Conservation (phyloP, 1,140 invertebrate genomes). For the Diorhabda carinulata region DNA sequence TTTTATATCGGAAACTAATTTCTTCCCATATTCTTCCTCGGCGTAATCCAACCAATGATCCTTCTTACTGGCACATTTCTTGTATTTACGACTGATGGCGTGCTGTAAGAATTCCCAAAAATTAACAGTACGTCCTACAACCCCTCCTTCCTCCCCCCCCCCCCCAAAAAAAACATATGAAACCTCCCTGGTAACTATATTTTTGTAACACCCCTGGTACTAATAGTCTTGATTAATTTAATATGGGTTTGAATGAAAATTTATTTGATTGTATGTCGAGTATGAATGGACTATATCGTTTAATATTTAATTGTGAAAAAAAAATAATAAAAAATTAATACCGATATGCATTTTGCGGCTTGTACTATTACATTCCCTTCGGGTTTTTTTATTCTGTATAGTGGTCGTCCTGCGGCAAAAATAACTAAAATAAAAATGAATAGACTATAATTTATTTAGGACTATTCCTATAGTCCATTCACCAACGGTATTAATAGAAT, state of each 20-base stretch:
- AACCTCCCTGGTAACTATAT: no score
- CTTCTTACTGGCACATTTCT: conserved; percentile 51
- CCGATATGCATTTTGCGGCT: conserved; percentile 72
- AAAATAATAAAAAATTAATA: conserved; percentile 44
- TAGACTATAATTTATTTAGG: conserved; percentile 8
- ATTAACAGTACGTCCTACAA: no score
- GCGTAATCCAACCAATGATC: conserved; percentile 82
- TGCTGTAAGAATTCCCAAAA: conserved; percentile 40
- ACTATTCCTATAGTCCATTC: background rate
- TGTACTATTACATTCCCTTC: conserved; percentile 77
- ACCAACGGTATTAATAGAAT: no score
- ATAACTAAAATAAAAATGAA: conserved; percentile 61
- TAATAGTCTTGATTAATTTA: no score
- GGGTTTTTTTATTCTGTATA: conserved; percentile 76
- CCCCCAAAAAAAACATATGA: no score
- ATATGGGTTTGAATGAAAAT: no score
- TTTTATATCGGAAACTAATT: conserved; percentile 74
- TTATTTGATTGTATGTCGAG: no score
- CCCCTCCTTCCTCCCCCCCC: no score
- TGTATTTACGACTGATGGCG: conserved; percentile 33
- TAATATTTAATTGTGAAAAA: no score
- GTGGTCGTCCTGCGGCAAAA: conserved; percentile 70
- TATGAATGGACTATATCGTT: no score
- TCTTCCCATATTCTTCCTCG: conserved; percentile 63
- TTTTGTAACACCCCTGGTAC: no score